Evolutionary conservation across 2,797 vertebrate genomes (phyloP), one percentile per base, ranked within the genome.

Genomic region (Cottoperca gobio): DNA sequence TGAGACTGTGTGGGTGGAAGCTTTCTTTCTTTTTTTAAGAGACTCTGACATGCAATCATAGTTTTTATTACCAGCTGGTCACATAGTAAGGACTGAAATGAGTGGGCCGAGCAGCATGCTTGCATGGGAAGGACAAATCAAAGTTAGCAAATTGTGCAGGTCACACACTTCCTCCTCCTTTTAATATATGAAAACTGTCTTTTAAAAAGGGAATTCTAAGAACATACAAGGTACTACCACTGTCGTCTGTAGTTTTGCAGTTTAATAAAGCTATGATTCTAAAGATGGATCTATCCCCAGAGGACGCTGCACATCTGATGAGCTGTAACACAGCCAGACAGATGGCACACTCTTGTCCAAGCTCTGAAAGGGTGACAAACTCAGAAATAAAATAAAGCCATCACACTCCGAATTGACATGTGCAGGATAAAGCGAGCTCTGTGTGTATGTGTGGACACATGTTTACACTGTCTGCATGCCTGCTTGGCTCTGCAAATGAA

Each of bases 401-500:
- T 93, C 81, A 84, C 37, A 52, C 46, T 78, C 68, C 78, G 52
- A 81, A 65, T 39, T 63, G 78, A 77, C 67, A 75, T 37, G 48
- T 75, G 53, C 46, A 64, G 42, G 73, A 87, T 64, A 67, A 73
- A 63, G 16, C 73, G n/a, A 28, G 11, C 23, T 75, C 6, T 35
- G 46, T 59, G 55, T 67, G 35, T 45, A 40, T 60, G 39, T 31
- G 31, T 37, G 52, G 21, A 8, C 17, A 57, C 24, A 55, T 55
- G 42, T 64, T 67, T 63, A 70, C 53, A 39, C 35, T 35, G 73
- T 54, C 68, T 79, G 73, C 75, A 88, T 78, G 86, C 82, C 87
- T 86, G 83, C 79, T 86, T 86, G 85, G 58, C 53, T 93, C 70
- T 78, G 78, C 84, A 90, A 92, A 92, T 87, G 74, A 86, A 89